Percentiles rank a stretch among this genome's conserved stretches.
These are phyloP conservation scores for Asbolus verrucosus DNA, from an alignment of 1,140 invertebrate genomes.

Conservation along the genomic window DNA sequence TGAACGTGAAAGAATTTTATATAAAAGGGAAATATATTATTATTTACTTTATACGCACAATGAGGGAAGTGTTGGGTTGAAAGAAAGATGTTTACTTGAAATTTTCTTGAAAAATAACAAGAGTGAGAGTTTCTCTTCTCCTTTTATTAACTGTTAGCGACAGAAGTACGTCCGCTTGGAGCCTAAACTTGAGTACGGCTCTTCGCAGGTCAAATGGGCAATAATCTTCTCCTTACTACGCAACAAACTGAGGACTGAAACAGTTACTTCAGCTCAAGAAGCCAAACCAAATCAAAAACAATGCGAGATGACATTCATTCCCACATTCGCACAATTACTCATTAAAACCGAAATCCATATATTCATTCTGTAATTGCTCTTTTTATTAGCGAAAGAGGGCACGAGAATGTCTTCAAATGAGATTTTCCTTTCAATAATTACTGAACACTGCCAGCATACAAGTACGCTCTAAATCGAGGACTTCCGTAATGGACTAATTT, in stretches of 20 bases:
- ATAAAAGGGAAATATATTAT: constrained; percentile 25
- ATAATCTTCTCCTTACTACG: constrained; percentile 19
- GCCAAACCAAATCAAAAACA: constrained; percentile 4
- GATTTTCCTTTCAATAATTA: constrained; percentile 18
- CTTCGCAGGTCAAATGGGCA: constrained; percentile 32
- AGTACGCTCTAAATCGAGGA: not conserved
- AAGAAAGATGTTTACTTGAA: constrained; percentile 31
- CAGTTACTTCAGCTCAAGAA: constrained; percentile 5
- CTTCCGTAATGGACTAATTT: not conserved
- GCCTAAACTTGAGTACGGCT: constrained; percentile 19
- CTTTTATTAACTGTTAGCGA: constrained; percentile 38
- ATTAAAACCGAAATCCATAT: no score
- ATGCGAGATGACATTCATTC: not conserved
- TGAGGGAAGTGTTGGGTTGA: constrained; percentile 11
- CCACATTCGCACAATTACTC: no score
- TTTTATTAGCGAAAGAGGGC: no score
- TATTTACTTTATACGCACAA: constrained; percentile 26
- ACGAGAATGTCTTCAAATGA: not conserved
- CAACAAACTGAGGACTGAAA: constrained; percentile 6
- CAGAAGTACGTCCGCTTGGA: constrained; percentile 25
- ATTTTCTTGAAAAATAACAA: constrained; percentile 31
- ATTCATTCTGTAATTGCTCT: no score
- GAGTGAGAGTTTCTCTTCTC: constrained; percentile 21
- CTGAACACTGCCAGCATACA: not conserved
- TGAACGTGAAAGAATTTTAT: constrained; percentile 2